phyloP scores from a whole-genome alignment of 2,113 vertebrate species.

The Dendrocopos noguchii region DNA sequence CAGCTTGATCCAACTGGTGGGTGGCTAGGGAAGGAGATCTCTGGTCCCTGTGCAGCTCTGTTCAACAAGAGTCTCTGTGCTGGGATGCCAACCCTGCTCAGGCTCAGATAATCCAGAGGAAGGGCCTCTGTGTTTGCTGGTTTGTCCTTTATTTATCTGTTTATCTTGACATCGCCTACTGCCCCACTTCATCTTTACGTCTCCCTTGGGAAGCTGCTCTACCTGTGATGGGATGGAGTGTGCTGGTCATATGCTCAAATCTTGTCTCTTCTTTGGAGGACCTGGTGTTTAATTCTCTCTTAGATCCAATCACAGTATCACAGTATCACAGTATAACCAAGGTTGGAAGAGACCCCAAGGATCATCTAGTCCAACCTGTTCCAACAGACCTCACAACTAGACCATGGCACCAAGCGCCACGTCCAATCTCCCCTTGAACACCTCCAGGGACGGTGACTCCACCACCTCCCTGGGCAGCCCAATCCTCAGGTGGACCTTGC shows the following conservation, averaged over 20 bases:
- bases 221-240: neutral
- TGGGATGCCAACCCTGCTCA: neutral
- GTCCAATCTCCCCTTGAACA: no score
- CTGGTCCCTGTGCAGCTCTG: neutral
- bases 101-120: neutral
- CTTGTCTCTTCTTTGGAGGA: neutral
- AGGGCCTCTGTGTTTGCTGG: neutral
- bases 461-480: no score
- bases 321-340: no score
- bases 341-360: no score
- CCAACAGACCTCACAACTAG: no score
- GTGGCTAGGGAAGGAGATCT: neutral
- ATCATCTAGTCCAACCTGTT: no score
- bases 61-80: neutral
- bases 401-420: no score
- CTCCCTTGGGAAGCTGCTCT: neutral
- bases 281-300: neutral
- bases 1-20: constrained; percentile 21
- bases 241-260: neutral
- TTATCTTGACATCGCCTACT: neutral
- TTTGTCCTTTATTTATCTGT: neutral
- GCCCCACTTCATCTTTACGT: neutral
- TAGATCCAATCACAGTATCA: no score
- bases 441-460: no score
- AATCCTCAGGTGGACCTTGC: neutral